Evolutionary conservation across 2,888 invertebrate genomes (phyloP).

Genomic region (Sinelater perroti): DNA sequence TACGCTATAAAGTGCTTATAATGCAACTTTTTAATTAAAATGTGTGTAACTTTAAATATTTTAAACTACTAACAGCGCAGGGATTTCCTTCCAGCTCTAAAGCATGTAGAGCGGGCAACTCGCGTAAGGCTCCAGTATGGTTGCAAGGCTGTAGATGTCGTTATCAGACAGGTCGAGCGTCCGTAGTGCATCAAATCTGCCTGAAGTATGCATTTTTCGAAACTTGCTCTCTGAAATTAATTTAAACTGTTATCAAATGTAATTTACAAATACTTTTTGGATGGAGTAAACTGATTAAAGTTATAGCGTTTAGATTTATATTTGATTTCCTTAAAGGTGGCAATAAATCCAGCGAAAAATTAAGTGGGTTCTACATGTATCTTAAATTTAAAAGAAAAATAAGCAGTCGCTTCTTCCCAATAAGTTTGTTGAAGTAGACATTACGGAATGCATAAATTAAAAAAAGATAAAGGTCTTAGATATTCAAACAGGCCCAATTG

Average conservation of each 20-base stretch:
- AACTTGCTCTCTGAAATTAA: slow-evolving; percentile 51
- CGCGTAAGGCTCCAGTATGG: slow-evolving; percentile 58
- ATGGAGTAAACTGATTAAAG: no score
- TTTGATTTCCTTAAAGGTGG: no score
- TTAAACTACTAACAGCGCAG: slow-evolving; percentile 62
- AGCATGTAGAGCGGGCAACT: no score
- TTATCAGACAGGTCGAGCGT: slow-evolving; percentile 66
- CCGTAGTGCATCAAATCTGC: slow-evolving; percentile 21
- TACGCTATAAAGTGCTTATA: background rate
- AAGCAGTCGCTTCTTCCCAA: no score
- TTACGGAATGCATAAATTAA: no score
- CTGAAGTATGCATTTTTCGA: slow-evolving; percentile 43
- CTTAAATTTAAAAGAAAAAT: no score
- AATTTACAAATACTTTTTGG: background rate
- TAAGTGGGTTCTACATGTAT: no score
- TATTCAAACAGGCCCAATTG: no score
- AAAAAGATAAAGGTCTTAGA: no score
- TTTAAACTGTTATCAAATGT: background rate
- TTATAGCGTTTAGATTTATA: no score
- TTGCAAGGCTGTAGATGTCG: slow-evolving; percentile 65
- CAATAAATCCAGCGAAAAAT: no score
- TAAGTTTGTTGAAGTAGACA: no score
- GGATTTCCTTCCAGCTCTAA: slow-evolving; percentile 67
- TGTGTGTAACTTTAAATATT: background rate
- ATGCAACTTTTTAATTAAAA: background rate